A percentile compares a stretch with the other conserved stretches of the same genome.
phyloP scores from a whole-genome alignment of 2,113 vertebrate genomes.

The Neotoma lepida region DNA sequence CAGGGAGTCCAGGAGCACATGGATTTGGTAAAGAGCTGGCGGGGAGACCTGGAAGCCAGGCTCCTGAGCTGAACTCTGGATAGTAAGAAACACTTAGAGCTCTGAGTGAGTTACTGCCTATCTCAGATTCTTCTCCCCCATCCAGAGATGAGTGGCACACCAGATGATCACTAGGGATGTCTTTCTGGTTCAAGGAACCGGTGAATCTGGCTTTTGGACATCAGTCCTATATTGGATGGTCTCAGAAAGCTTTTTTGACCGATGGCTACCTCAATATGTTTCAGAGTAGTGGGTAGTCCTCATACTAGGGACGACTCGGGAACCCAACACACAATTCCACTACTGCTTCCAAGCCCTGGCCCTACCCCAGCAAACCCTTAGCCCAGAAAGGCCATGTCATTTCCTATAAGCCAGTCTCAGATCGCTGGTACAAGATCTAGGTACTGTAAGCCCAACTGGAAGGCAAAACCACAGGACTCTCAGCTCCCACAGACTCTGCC shows the following conservation, averaged over 20 bases:
- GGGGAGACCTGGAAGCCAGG: neutral
- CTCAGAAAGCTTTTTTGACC: neutral
- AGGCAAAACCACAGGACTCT: neutral
- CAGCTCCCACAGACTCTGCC: neutral
- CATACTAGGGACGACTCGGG: neutral
- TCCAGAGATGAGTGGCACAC: neutral
- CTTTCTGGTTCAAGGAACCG: neutral
- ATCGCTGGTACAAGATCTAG: neutral
- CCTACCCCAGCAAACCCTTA: neutral
- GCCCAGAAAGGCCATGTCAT: constrained; percentile 29
- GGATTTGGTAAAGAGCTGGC: neutral
- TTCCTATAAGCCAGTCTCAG: constrained; percentile 21
- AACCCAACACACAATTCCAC: neutral
- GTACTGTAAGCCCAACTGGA: neutral
- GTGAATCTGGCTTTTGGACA: neutral
- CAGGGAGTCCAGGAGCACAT: neutral
- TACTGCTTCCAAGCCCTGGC: neutral
- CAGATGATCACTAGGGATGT: neutral
- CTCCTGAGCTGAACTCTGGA: neutral
- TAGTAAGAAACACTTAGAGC: neutral
- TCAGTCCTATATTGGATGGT: neutral
- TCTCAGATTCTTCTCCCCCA: neutral
- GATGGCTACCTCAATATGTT: neutral
- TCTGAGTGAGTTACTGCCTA: neutral
- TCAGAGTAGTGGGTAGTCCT: neutral